Percentiles rank a stretch among this genome's conserved stretches.
Conservation (phyloP, 2,113 vertebrate genomes). For the Eublepharis macularius region DNA sequence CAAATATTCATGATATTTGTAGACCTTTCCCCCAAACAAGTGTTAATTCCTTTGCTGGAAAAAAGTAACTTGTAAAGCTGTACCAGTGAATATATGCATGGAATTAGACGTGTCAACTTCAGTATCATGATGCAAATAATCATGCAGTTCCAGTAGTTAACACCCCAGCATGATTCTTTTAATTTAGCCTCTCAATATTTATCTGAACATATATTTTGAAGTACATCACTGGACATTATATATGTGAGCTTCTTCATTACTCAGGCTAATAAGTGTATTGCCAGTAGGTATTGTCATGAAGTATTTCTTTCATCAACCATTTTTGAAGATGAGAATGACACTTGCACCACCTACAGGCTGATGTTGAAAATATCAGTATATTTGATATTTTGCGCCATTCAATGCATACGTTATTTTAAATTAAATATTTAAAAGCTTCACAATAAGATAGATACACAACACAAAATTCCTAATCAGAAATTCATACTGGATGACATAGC, state of each 20-base stretch:
- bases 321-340: slow-evolving; percentile 39
- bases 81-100: not conserved
- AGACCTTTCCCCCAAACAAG: not conserved
- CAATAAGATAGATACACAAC: not conserved
- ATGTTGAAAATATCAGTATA: rapidly evolving
- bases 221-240: slow-evolving; percentile 19
- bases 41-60: too few species aligned
- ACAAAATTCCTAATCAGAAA: not conserved
- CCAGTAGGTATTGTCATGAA: not conserved
- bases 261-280: not conserved
- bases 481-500: not conserved
- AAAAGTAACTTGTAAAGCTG: not conserved
- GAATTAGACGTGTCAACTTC: not conserved
- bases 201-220: slow-evolving; percentile 12
- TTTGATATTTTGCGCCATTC: not conserved
- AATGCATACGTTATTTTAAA: not conserved
- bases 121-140: not conserved
- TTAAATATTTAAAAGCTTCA: not conserved
- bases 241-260: not conserved
- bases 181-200: not conserved
- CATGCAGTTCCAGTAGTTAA: not conserved
- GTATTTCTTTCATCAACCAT: not conserved
- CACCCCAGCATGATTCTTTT: not conserved
- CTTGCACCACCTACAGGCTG: slow-evolving; percentile 61
- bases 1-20: not conserved